Percentiles rank a stretch among this genome's conserved stretches.
These are phyloP conservation scores for Silurus aristotelis DNA, from an alignment of 2,797 vertebrate genomes.

Conservation along the genomic window DNA sequence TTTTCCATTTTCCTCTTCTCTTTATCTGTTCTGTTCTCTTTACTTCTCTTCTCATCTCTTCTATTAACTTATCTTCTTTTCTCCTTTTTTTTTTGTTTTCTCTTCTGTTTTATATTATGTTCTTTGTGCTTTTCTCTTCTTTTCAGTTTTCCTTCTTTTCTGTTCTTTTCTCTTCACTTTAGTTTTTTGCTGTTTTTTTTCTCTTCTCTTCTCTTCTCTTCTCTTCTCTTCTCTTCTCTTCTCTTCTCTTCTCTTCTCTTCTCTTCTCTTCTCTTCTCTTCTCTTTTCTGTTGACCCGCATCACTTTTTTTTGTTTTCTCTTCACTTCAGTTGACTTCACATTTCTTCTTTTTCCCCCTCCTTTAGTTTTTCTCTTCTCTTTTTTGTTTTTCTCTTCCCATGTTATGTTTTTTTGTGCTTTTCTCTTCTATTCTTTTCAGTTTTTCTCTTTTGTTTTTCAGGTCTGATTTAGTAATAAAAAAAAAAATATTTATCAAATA, in stretches of 20 bases:
- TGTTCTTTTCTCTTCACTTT: background rate
- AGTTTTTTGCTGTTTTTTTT: background rate
- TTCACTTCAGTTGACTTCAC: background rate
- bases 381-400: no score
- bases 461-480: background rate
- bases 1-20: background rate
- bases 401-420: background rate
- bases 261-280: background rate
- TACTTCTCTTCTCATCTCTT: background rate
- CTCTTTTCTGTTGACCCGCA: background rate
- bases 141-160: background rate
- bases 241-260: background rate
- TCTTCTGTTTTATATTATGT: background rate
- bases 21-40: background rate
- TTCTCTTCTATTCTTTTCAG: background rate
- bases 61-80: background rate
- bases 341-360: background rate
- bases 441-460: background rate
- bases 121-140: background rate
- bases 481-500: no score
- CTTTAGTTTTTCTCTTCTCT: background rate
- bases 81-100: background rate
- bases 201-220: no score
- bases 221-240: background rate
- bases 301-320: background rate